Evolutionary conservation across 2,888 invertebrate genomes (phyloP), one percentile per base, ranked within the genome.

Genomic region (Thecophora atra): DNA sequence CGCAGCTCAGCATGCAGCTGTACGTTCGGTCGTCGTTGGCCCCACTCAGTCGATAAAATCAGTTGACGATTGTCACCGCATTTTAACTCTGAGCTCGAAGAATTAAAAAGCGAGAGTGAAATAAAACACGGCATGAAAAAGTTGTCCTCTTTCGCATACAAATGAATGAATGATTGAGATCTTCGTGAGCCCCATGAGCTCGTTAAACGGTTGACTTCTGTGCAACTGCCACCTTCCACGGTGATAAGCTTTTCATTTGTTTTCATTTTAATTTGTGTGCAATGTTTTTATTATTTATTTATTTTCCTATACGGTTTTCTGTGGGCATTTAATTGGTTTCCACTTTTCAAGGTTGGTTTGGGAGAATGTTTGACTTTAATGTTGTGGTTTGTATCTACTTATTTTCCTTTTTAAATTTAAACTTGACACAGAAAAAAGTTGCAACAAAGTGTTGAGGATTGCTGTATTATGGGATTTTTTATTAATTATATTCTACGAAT

Each of bases 391-490:
- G 28, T 7, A 13, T 28, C 2, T 21, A 54, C 11, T 54, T 54
- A 8, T 1, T 54, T 54, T 54, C 30, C n/a, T 63, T 30, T 19
- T 6, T 28, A 19, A 30, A 15, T 37, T 15, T 63, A 80, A 79
- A 81, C 82, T 80, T 81, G 80, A 80, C 80, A 81, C 82, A 70
- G 58, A 58, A 62, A 51, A 60, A 47, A 28, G 15, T n/a, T n/a
- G n/a, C n/a, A n/a, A n/a, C 44, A 11, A 30, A 30, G 17, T 47
- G 47, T 47, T n/a, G 47, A 6, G 37, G 37, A 37, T 52, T 52
- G 1, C 13, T 1, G 52, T 52, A 52, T 2, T n/a, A n/a, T n/a
- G n/a, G n/a, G n/a, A n/a, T n/a, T n/a, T n/a, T n/a, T n/a, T n/a
- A n/a, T n/a, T n/a, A n/a, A n/a, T n/a, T n/a, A n/a, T n/a, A n/a